Percentiles rank a stretch among this genome's conserved stretches.
Conservation (phyloP, 2,888 invertebrate genomes). For the Dascillus cervinus region DNA sequence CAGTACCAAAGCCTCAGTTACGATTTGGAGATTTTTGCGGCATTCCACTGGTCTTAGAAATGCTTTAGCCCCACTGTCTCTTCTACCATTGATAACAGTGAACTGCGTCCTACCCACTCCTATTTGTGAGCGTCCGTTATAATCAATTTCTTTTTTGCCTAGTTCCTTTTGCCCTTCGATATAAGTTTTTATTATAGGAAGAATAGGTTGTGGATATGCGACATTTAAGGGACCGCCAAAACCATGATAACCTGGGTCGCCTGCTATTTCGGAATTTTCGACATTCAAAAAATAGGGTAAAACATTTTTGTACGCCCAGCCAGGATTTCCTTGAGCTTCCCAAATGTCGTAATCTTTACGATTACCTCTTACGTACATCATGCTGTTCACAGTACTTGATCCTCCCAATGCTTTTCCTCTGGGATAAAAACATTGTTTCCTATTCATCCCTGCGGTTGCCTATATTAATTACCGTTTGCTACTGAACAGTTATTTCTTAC, state of each 20-base stretch:
- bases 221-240: slow-evolving; percentile 5
- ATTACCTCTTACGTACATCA: slow-evolving; percentile 77
- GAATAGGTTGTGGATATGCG: slow-evolving; percentile 5
- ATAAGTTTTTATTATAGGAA: slow-evolving; percentile 32
- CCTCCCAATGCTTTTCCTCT: slow-evolving; percentile 81
- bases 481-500: too few species aligned
- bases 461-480: too few species aligned
- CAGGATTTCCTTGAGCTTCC: slow-evolving; percentile 65
- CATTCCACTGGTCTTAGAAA: slow-evolving; percentile 48
- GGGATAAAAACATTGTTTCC: too few species aligned
- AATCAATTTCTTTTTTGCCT: slow-evolving; percentile 52
- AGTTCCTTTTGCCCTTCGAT: slow-evolving; percentile 51
- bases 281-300: slow-evolving; percentile 7
- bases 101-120: slow-evolving; percentile 58
- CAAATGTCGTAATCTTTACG: slow-evolving; percentile 77
- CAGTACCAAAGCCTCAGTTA: slow-evolving; percentile 47
- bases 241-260: slow-evolving; percentile 6
- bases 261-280: slow-evolving; percentile 7
- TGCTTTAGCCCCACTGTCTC: slow-evolving; percentile 52
- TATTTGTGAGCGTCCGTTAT: slow-evolving; percentile 52
- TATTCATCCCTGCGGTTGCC: too few species aligned
- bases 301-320: slow-evolving; percentile 21
- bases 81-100: slow-evolving; percentile 50
- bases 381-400: slow-evolving; percentile 74
- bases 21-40: slow-evolving; percentile 51